A percentile compares a stretch with the other conserved stretches of the same genome.
phyloP scores from a whole-genome alignment of 2,113 vertebrate genomes.

The Mus spicilegus region DNA sequence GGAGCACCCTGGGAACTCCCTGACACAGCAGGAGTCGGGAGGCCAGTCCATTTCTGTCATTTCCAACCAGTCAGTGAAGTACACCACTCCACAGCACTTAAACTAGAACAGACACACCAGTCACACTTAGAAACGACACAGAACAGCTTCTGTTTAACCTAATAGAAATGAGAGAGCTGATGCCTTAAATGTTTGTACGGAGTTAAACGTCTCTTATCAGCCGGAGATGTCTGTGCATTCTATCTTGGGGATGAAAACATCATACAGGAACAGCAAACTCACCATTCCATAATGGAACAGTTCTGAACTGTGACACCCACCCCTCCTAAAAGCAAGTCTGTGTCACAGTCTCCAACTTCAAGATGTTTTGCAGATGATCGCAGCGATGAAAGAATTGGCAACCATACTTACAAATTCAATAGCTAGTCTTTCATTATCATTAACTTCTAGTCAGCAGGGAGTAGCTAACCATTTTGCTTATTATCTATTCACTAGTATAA shows the following conservation, averaged over 20 bases:
- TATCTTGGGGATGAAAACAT: neutral
- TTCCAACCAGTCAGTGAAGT: constrained; percentile 99
- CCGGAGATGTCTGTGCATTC: neutral
- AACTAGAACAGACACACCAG: constrained; percentile 89
- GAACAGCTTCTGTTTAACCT: constrained; percentile 36
- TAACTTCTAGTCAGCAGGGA: neutral
- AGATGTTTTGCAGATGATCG: neutral
- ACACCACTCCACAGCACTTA: constrained; percentile 98
- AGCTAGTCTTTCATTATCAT: neutral
- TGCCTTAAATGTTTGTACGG: constrained; percentile 16
- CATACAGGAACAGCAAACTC: neutral
- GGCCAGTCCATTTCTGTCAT: constrained; percentile 99
- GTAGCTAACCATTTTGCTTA: neutral
- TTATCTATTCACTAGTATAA: neutral
- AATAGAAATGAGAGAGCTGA: neutral
- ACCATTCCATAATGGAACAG: neutral
- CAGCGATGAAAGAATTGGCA: neutral
- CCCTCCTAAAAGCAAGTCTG: neutral
- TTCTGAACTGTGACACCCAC: neutral
- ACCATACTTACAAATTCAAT: neutral
- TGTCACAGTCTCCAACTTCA: neutral
- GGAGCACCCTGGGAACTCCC: constrained; percentile 96
- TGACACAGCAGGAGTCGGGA: constrained; percentile 97
- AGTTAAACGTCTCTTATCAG: constrained; percentile 20
- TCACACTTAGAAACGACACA: constrained; percentile 73